A percentile compares a stretch with the other conserved stretches of the same genome.
Conservation (phyloP, 2,888 invertebrate genomes). For the Dynastes hyllus region DNA sequence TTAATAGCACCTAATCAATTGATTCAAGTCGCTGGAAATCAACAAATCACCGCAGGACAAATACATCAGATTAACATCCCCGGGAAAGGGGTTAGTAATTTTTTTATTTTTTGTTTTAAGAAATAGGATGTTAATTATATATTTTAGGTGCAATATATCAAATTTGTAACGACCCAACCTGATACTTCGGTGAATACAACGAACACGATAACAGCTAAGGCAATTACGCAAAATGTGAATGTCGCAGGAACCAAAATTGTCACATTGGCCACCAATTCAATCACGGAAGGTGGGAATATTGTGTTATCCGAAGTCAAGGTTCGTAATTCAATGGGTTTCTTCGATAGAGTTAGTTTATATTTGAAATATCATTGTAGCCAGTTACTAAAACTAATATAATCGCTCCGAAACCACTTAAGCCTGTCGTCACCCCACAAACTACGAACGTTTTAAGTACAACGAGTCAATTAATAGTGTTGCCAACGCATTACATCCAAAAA, state of each 20-base stretch:
- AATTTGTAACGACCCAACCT: constrained; percentile 74
- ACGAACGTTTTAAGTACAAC: constrained; percentile 60
- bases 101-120: neutral
- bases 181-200: constrained; percentile 42
- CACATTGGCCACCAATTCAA: constrained; percentile 52
- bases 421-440: constrained; percentile 49
- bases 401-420: constrained; percentile 53
- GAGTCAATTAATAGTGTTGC: constrained; percentile 75
- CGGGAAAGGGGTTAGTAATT: constrained; percentile 77
- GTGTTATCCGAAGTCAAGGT: constrained; percentile 66
- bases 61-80: constrained; percentile 84
- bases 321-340: constrained; percentile 1
- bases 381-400: constrained; percentile 48
- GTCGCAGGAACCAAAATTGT: constrained; percentile 55
- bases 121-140: constrained; percentile 1
- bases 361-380: constrained; percentile 35
- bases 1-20: constrained; percentile 69
- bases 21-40: constrained; percentile 67
- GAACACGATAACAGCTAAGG: constrained; percentile 50
- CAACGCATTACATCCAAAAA: constrained; percentile 75
- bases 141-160: constrained; percentile 80
- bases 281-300: constrained; percentile 59
- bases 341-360: neutral
- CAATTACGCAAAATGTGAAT: constrained; percentile 50
- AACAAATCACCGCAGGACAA: constrained; percentile 71